Base-by-base conservation (phyloP, 2,888 invertebrate species). In the Acronicta alni region DNA sequence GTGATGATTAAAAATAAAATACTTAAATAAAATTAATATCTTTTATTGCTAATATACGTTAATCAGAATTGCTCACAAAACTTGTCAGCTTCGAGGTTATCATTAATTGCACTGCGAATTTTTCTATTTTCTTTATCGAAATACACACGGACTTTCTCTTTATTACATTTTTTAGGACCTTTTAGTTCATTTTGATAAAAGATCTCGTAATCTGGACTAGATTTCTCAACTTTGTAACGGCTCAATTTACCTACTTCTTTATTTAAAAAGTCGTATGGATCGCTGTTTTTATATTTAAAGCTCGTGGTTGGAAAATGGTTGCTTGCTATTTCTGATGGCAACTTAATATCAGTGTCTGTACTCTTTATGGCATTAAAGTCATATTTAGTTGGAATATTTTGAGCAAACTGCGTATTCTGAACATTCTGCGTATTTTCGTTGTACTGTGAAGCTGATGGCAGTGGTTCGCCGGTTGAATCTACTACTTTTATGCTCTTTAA, bases 61-160 rank as follows among this genome's bases (percentile, higher is more conserved):
- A 12, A 23, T 68, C 62, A 81, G 54, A 75, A 69, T 55, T 75
- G 70, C 20, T 83, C 81, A 73, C 85, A 87, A 75, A 81, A 82
- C 45, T 81, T 82, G 3, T 71, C 56, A 47, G 71, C 79, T 66
- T 80, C 77, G 18, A 79, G 73, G 16, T 74, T 67, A 49, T 14
- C 35, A 35, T 80, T 59, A 1, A 66, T 42, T 0, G 67, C 61
- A 53, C 80, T 77, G 7, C 86, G 83, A 39, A 77, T 78, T 66
- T 84, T 89, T 47, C 89, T 84, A 67, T 84, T 86, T 12, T 85
- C 81, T 64, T 86, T 87, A 39, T 87, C 84, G 18, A 81, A 82
- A 75, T 91, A 92, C n/a, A 92, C 80, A 48, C 81, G 79, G 14
- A 91, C 83, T 77, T 88, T 92, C n/a, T 88, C 86, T 45, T 87